phyloP scores from a whole-genome alignment of 2,797 vertebrate genomes.

The Trachops cirrhosus region DNA sequence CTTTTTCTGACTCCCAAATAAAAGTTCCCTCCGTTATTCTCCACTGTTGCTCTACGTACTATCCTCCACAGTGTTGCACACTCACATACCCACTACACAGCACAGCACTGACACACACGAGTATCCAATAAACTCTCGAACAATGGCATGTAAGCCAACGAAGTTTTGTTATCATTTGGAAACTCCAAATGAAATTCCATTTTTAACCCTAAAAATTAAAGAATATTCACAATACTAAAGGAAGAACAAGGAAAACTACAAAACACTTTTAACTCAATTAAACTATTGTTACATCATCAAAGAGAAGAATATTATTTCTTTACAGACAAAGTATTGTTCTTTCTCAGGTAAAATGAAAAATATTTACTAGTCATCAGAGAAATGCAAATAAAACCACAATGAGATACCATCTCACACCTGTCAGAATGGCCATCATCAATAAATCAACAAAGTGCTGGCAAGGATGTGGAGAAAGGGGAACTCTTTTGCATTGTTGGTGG shows the following conservation, averaged over 20 bases:
- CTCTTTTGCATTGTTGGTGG: too few species aligned
- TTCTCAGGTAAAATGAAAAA: background rate
- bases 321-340: background rate
- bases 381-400: too few species aligned
- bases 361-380: too few species aligned
- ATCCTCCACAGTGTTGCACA: background rate
- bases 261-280: slow-evolving; percentile 19
- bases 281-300: background rate
- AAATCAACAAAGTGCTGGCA: too few species aligned
- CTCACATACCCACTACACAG: background rate
- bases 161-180: background rate
- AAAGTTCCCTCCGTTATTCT: background rate
- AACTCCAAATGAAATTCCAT: background rate
- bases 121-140: background rate
- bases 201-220: background rate
- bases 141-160: background rate
- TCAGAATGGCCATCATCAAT: too few species aligned
- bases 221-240: background rate
- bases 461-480: too few species aligned
- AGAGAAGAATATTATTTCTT: background rate
- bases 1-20: background rate
- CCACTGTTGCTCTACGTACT: background rate
- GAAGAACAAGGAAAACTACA: slow-evolving; percentile 15
- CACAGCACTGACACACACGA: background rate
- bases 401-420: too few species aligned